These are phyloP conservation scores for Tinea semifulvella DNA, from an alignment of 2,888 invertebrate species.

Conservation along the genomic window DNA sequence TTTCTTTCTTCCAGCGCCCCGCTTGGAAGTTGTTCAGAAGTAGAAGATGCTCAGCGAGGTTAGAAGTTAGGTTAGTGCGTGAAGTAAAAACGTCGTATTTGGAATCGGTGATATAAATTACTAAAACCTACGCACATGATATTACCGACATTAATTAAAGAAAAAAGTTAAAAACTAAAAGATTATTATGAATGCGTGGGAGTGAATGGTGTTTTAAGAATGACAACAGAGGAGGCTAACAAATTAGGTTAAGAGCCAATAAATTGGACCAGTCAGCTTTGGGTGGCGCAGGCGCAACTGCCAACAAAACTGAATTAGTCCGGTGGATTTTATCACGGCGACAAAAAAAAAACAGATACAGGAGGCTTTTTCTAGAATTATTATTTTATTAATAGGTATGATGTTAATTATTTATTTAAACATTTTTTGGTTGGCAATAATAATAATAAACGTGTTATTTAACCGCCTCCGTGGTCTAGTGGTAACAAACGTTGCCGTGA, in stretches of 20 bases:
- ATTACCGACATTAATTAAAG: constrained; percentile 31
- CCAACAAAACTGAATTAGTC: constrained; percentile 55
- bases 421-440: too few relatives aligned
- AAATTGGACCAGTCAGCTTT: constrained; percentile 59
- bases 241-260: constrained; percentile 66
- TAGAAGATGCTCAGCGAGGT: too few relatives aligned
- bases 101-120: too few relatives aligned
- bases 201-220: constrained; percentile 15
- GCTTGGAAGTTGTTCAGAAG: too few relatives aligned
- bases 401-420: too few relatives aligned
- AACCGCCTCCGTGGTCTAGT: too few relatives aligned
- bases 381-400: too few relatives aligned
- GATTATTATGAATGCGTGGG: constrained; percentile 35
- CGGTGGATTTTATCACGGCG: constrained; percentile 55
- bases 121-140: not conserved
- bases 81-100: too few relatives aligned
- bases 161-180: constrained; percentile 29
- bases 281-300: constrained; percentile 53
- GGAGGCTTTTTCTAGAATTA: constrained; percentile 28
- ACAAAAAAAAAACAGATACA: constrained; percentile 50
- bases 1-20: too few relatives aligned
- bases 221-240: constrained; percentile 30
- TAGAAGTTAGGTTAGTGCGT: too few relatives aligned
- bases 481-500: too few relatives aligned
- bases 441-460: too few relatives aligned